Base-by-base conservation (phyloP, 2,888 invertebrate species). In the Pterostichus madidus region DNA sequence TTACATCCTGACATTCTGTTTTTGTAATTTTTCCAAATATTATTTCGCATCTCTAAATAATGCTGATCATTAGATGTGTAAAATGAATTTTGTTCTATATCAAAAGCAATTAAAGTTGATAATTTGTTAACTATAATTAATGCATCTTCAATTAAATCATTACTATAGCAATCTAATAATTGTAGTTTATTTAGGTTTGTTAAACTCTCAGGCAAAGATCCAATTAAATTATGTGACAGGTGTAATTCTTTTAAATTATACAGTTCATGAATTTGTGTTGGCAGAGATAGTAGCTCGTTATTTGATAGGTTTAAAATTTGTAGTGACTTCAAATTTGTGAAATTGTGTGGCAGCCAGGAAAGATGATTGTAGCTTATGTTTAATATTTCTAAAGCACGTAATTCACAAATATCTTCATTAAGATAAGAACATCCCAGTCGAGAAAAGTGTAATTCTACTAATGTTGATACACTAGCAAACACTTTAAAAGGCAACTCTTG, bases 381-480 rank as follows among this genome's bases (percentile, higher is more conserved):
- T 2, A 89, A 59, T 75, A 87, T 83, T 52, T 86, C 84, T 13
- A 89, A 84, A 8, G 85, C 86, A 2, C 44, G 76, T 15, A 89
- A 84, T 0, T 71, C 13, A 15, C 86, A 86, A 59, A 89, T 86
- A 80, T 88, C 87, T 13, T 87, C 84, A 0, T 88, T 87, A 7
- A 89, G 52, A 84, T 85, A 85, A 5, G 84, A 68, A 10, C 89
- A 81, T 31, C 35, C 78, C 49, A 89, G 88, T 2, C 32, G 24
- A n/a, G 86, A 85, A n/a, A 89, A 15, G 39, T 88, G 83, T 0
- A 89, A 56, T 39, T 79, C 83, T 0, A 79, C 85, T 15, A 89
- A 77, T 80, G 80, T 2, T 86, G 86, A 2, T 85, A 61, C 2
- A 56, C 24, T 85, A 83, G 83, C 32, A 86, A 87, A 8, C n/a